Base-by-base conservation (phyloP, 2,113 vertebrate genomes). In the Nycticebus coucang region DNA sequence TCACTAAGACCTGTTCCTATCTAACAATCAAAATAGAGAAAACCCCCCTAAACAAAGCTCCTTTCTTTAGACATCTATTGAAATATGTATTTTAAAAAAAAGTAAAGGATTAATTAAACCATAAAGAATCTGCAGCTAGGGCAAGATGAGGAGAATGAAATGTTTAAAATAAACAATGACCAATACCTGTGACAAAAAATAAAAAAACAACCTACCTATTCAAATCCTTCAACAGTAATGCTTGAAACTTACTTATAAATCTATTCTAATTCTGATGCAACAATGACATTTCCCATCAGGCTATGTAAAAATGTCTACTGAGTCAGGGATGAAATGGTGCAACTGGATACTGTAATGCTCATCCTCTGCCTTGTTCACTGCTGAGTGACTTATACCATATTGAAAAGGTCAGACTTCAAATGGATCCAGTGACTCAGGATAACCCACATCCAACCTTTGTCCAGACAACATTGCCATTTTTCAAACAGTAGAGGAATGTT, bases 51-150 rank as follows among this genome's bases (percentile, higher is more conserved):
- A 50, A 69, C 50, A 62, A 18, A 72, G 22, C 17, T 45, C 37
- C 33, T 87, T 30, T 41, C 64, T 50, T 74, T 30, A 64, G 89
- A 17, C 50, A n/a, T 55, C 77, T 74, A 33, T 1, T 64, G 9
- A 94, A 84, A 69, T 15, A 24, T 0, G 15, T 35, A 19, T 75
- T 45, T 75, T 45, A 7, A 11, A 37, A 82, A 11, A 82, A 87
- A 74, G 60, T 55, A 80, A 55, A 91, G 45, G 37, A 77, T 72
- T 35, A 30, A 37, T 33, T 35, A 86, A 91, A n/a, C 28, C 80
- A 69, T 1, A n/a, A 41, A 41, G 24, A 88, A 68, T 41, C 8
- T 24, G 21, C 45, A 85, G 53, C 12, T 77, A 28, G 22, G 9
- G 15, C 30, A 22, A 84, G 30, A 71, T 12, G 7, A 24, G 33